These are phyloP conservation scores for Antechinus stuartii DNA, from an alignment of 2,113 vertebrate species.

Conservation along the genomic window DNA sequence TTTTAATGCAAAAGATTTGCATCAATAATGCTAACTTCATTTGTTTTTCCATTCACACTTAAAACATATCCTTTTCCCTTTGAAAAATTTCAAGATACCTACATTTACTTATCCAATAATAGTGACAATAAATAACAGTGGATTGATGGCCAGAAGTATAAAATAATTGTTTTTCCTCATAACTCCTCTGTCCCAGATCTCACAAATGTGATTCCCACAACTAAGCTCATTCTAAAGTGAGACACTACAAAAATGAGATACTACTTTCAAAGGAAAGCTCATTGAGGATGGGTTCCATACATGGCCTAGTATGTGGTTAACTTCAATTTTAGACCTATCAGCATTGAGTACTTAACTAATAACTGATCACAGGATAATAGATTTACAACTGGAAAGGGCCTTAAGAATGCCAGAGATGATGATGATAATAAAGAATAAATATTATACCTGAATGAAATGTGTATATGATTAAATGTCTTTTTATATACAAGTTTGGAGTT, in stretches of 20 bases:
- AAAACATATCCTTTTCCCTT: constrained; percentile 34
- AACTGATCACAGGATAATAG: neutral
- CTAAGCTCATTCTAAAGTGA: constrained; percentile 30
- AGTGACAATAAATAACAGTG: neutral
- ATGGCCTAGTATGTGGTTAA: neutral
- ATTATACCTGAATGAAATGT: constrained; percentile 11
- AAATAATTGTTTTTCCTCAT: constrained; percentile 25
- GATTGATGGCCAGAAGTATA: neutral
- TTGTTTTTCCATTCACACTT: constrained; percentile 26
- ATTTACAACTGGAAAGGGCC: too few relatives aligned
- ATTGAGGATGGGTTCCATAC: neutral
- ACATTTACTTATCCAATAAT: constrained; percentile 39
- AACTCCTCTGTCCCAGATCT: neutral
- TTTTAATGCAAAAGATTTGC: constrained; percentile 40
- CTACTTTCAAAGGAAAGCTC: neutral
- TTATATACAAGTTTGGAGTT: constrained; percentile 9
- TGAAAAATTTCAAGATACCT: constrained; percentile 28
- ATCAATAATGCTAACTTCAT: constrained; percentile 13
- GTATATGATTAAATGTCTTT: neutral
- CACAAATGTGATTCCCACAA: constrained; percentile 40
- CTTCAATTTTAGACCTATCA: neutral
- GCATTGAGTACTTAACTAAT: neutral
- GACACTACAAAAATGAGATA: neutral
- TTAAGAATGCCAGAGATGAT: neutral
- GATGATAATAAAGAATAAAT: neutral